Evolutionary conservation across 2,113 vertebrate genomes (phyloP).

Genomic region (Mobula birostris): DNA sequence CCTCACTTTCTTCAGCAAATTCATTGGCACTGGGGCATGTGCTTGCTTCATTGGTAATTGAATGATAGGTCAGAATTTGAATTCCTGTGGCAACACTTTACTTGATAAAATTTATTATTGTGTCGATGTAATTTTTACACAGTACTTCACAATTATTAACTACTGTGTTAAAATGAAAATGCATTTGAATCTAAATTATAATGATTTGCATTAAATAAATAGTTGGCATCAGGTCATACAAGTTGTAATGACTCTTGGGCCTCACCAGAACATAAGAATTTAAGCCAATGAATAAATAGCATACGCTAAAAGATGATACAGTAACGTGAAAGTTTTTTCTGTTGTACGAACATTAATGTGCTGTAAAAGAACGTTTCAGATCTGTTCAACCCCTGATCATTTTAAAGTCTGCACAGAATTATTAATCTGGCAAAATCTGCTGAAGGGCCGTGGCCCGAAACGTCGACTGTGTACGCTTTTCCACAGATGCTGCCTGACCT

Average conservation of each 20-base stretch:
- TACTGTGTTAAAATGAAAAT: constrained; percentile 89
- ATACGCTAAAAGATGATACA: background rate
- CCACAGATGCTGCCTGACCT: too few species aligned
- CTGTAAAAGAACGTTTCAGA: background rate
- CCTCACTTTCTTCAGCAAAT: background rate
- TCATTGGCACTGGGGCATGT: constrained; percentile 24
- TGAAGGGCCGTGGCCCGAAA: too few species aligned
- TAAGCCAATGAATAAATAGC: background rate
- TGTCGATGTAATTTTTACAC: constrained; percentile 96
- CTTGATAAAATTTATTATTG: constrained; percentile 99
- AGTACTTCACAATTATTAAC: constrained; percentile 99
- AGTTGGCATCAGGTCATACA: constrained; percentile 73
- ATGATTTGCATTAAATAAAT: constrained; percentile 99
- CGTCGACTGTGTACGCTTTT: too few species aligned
- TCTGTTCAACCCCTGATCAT: background rate
- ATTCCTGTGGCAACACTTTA: constrained; percentile 99
- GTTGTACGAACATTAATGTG: background rate
- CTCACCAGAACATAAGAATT: constrained; percentile 69
- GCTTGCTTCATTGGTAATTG: constrained; percentile 73
- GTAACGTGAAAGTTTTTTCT: background rate
- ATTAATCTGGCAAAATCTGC: background rate
- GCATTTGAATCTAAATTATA: constrained; percentile 89
- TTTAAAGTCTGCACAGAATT: background rate
- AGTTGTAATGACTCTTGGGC: constrained; percentile 71
- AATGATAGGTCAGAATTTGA: constrained; percentile 99